Evolutionary conservation across 2,113 vertebrate species (phyloP), one percentile per base, ranked within the genome.

Genomic region (Notarius lentiginosus): DNA sequence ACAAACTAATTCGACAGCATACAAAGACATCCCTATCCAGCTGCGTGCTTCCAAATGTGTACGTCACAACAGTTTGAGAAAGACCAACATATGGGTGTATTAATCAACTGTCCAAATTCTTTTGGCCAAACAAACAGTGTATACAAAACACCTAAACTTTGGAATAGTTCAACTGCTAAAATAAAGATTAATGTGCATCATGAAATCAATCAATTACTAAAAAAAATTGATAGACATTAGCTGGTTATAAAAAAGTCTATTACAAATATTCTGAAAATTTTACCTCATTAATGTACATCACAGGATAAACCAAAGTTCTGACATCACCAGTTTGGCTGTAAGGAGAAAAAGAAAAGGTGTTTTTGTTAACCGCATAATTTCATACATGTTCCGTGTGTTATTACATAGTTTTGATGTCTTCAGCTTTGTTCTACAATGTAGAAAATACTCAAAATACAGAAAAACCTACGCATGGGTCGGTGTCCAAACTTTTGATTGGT

Each of bases 251-350:
- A 27, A 56, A 56, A 82, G 2, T 56, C 11, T 20, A 12, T n/a
- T 4, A 41, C 15, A 70, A 27, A n/a, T 18, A 58, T 34, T 76
- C 53, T 17, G 53, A 41, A 90, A 92, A 90, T 83, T 90, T 95
- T 94, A 97, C 97, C 97, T 99, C 98, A 65, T 98, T 99, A 84
- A 99, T 81, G 88, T 97, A 95, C 95, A 98, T 94, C 91, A 99
- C 96, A 73, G 98, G 98, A 79, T 98, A 96, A 84, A 97, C 75
- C 88, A 99, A 90, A 0, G 95, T 96, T 89, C 84, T 93, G 90
- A 99, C 94, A 15, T 95, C 93, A 89, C 95, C 96, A 0, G 97
- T 98, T 94, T 97, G 94, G 58, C 97, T 98, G 92, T 9, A 73
- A 87, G 84, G 63, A 90, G 65, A 90, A 90, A 84, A 51, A 51